phyloP scores from a whole-genome alignment of 2,113 vertebrate genomes.

The Gobius niger region DNA sequence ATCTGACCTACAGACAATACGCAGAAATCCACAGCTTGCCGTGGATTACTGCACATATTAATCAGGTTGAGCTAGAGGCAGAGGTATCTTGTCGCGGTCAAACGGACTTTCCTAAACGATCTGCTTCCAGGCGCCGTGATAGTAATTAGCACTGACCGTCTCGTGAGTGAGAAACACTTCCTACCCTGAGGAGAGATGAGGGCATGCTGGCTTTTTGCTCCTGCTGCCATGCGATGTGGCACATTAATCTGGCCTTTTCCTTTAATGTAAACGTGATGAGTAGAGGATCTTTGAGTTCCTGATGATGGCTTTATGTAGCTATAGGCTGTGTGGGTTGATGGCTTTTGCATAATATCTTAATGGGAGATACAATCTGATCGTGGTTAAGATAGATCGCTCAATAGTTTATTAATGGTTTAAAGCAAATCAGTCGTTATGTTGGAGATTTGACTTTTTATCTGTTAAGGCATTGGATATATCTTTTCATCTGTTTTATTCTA shows the following conservation, averaged over 20 bases:
- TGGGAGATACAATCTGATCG: neutral
- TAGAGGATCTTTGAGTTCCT: neutral
- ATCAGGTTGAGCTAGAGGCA: constrained; percentile 16
- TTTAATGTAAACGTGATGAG: constrained; percentile 8
- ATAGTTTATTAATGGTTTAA: constrained; percentile 15
- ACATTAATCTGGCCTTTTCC: constrained; percentile 5
- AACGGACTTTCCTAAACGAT: constrained; percentile 31
- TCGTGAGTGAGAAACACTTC: constrained; percentile 20
- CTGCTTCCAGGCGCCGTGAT: constrained; percentile 10
- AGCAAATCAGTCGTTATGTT: neutral
- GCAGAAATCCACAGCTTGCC: too few relatives aligned
- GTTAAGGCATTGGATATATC: neutral
- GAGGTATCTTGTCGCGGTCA: constrained; percentile 26
- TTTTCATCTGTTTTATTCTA: too few relatives aligned
- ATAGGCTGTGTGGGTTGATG: neutral
- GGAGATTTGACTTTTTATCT: neutral
- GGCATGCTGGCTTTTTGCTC: constrained; percentile 9
- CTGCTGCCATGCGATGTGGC: constrained; percentile 11
- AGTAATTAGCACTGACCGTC: constrained; percentile 37
- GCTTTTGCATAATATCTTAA: neutral
- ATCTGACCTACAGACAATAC: too few relatives aligned
- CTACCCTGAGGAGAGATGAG: constrained; percentile 8
- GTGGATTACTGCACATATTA: constrained; percentile 47
- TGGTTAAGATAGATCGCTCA: constrained; percentile 2
- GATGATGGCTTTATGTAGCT: neutral